Evolutionary conservation across 2,888 invertebrate genomes (phyloP), one percentile per base, ranked within the genome.

Genomic region (Chouioia cunea): DNA sequence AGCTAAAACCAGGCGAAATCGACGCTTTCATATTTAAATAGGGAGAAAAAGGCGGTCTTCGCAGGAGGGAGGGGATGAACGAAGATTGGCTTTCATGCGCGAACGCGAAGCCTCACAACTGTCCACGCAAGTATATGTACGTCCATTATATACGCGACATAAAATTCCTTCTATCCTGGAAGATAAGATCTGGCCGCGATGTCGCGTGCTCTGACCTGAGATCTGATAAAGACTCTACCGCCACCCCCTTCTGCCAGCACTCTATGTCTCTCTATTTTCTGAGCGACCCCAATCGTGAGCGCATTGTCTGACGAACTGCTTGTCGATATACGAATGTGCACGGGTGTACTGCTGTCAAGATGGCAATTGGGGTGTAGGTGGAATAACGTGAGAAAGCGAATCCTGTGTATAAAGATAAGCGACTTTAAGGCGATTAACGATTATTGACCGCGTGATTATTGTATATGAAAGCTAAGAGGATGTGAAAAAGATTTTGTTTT

Each of bases 131-230:
- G 20, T 20, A 44, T 73, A 56, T 72, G 75, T 76, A 70, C 76
- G 78, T 84, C 82, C 82, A 83, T 82, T 83, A 82, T 82, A 82
- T 36, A 36, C 36, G 36, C 80, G 82, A 80, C 82, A 83, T 82
- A 81, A 83, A 83, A 82, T 85, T 84, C 79, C 82, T 84, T 83
- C 82, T 80, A 83, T 82, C 79, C 79, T 68, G 69, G 64, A 67
- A 74, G 85, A 85, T 85, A 85, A 77, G 77, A 85, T 84, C 84
- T 76, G 75, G 73, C 69, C 76, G 76, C 77, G 77, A 76, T 80
- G 82, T 85, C 83, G 85, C 85, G 85, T 85, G 85, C 83, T 80
- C 83, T 78, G 79, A 77, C 78, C 79, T 79, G 77, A 76, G 78
- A 85, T 85, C 85, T 82, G 85, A 85, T 85, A 85, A 80, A 78